Evolutionary conservation across 1,140 invertebrate species (phyloP).

Genomic region (Zelostemma sp.): DNA sequence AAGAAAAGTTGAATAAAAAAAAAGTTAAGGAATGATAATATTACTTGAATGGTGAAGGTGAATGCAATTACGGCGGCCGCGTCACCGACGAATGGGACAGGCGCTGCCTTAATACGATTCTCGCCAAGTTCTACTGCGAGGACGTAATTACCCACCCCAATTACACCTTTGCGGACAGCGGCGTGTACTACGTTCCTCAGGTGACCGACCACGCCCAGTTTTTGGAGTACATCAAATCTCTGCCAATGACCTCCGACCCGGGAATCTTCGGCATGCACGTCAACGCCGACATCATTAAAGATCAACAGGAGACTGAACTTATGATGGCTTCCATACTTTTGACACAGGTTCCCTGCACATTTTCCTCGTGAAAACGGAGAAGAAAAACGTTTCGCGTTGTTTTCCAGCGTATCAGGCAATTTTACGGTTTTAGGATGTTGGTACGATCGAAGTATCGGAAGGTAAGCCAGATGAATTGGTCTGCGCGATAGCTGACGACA

Average conservation of each 20-base stretch:
- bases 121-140: constrained; percentile 77
- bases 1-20: too few relatives aligned
- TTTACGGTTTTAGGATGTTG: constrained; percentile 49
- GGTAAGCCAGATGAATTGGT: constrained; percentile 78
- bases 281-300: constrained; percentile 95
- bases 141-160: constrained; percentile 64
- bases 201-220: constrained; percentile 82
- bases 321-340: constrained; percentile 84
- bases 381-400: constrained; percentile 4
- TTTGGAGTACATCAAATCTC: constrained; percentile 79
- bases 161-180: constrained; percentile 74
- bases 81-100: constrained; percentile 97
- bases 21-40: too few relatives aligned
- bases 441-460: constrained; percentile 61
- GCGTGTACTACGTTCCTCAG: constrained; percentile 82
- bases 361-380: background rate
- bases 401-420: background rate
- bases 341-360: constrained; percentile 79
- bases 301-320: constrained; percentile 87
- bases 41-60: too few relatives aligned
- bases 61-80: constrained; percentile 97
- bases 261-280: constrained; percentile 93
- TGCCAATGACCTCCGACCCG: constrained; percentile 85
- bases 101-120: constrained; percentile 85
- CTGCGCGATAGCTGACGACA: constrained; percentile 79